Percentiles rank a stretch among this genome's conserved stretches.
phyloP scores from a whole-genome alignment of 2,797 vertebrate species.

The Pterois miles region DNA sequence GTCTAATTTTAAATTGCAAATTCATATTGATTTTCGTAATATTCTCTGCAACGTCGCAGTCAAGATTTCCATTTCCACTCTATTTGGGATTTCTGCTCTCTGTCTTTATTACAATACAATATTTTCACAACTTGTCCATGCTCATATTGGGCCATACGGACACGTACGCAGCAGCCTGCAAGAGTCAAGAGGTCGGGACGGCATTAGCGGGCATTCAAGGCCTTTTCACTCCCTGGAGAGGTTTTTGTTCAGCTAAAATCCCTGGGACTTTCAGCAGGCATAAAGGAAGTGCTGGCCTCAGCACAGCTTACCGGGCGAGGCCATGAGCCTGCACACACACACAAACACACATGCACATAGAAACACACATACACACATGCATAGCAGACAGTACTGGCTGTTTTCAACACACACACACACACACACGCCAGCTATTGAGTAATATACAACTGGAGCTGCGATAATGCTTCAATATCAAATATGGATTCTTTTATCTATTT shows the following conservation, averaged over 20 bases:
- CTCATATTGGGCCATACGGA: conserved; percentile 22
- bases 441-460: neutral
- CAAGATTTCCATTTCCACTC: neutral
- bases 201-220: conserved; percentile 68
- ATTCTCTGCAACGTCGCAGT: neutral
- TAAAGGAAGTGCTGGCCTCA: conserved; percentile 81
- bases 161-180: conserved; percentile 44
- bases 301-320: conserved; percentile 66
- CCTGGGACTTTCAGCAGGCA: conserved; percentile 75
- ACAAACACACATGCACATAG: conserved; percentile 15
- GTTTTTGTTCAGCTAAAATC: conserved; percentile 80
- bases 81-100: neutral
- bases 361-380: conserved; percentile 23
- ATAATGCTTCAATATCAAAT: neutral
- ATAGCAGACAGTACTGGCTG: conserved; percentile 13
- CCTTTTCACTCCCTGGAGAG: conserved; percentile 72
- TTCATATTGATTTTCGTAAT: neutral
- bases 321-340: conserved; percentile 43
- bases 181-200: conserved; percentile 51
- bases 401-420: neutral
- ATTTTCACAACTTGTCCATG: conserved; percentile 13
- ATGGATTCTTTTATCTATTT: neutral
- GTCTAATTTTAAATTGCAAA: neutral
- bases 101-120: conserved; percentile 6
- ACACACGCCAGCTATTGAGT: neutral